phyloP scores from a whole-genome alignment of 1,140 invertebrate species.

The Heliconius hewitsoni region DNA sequence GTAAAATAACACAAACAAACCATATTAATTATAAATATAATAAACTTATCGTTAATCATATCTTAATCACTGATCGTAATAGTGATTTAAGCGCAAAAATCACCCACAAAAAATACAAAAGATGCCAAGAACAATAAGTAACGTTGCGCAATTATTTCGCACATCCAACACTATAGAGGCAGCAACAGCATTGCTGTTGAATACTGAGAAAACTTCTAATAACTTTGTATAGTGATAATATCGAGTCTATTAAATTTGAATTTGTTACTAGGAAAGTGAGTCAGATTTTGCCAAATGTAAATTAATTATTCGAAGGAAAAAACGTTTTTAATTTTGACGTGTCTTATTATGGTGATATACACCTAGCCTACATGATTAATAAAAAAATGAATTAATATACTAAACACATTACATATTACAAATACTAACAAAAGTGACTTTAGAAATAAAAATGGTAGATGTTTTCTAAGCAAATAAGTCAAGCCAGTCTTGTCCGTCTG shows the following conservation, averaged over 20 bases:
- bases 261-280: neutral
- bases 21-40: too few species aligned
- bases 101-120: neutral
- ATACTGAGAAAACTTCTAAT: neutral
- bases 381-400: too few species aligned
- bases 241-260: neutral
- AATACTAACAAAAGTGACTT: too few species aligned
- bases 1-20: too few species aligned
- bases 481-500: too few species aligned
- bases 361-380: too few species aligned
- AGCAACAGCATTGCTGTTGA: neutral
- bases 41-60: neutral
- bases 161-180: neutral
- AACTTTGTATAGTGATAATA: neutral
- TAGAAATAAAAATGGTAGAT: too few species aligned
- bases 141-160: constrained; percentile 1
- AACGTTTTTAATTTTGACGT: too few species aligned
- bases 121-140: neutral
- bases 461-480: too few species aligned
- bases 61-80: neutral
- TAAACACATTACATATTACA: too few species aligned
- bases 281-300: neutral
- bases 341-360: too few species aligned
- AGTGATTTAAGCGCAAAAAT: neutral
- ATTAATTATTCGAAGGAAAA: too few species aligned